Percentiles rank a stretch among this genome's conserved stretches.
Evolutionary conservation across 2,888 invertebrate genomes (phyloP).

Genomic region (Exephanes ischioxanthus): DNA sequence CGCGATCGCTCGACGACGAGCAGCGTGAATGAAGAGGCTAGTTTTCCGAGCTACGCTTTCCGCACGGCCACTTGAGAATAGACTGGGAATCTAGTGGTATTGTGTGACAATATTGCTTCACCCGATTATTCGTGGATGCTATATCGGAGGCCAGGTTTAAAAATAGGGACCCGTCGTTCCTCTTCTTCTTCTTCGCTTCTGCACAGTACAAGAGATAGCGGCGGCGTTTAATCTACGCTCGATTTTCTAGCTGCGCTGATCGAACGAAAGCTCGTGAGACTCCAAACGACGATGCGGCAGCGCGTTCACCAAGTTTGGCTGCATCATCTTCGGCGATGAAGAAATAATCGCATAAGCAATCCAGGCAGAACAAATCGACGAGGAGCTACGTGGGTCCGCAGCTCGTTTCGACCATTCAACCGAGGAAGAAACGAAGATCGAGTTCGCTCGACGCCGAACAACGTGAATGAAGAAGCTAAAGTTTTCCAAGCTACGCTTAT

Average conservation of each 20-base stretch:
- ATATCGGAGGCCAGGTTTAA: slow-evolving; percentile 53
- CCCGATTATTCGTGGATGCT: slow-evolving; percentile 61
- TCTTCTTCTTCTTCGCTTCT: neutral
- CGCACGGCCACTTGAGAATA: slow-evolving; percentile 10
- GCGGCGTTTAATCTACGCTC: slow-evolving; percentile 67
- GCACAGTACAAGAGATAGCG: neutral
- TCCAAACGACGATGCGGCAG: slow-evolving; percentile 74
- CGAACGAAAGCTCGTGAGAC: slow-evolving; percentile 64
- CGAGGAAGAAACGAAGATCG: neutral
- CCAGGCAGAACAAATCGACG: neutral
- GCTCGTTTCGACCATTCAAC: neutral
- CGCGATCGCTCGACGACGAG: neutral
- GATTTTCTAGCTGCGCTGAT: slow-evolving; percentile 86
- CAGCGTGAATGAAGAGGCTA: neutral
- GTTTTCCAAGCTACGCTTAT: slow-evolving; percentile 8
- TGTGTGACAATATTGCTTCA: slow-evolving; percentile 50
- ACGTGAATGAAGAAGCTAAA: neutral
- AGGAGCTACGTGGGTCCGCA: neutral
- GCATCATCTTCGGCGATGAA: slow-evolving; percentile 58
- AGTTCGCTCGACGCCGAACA: neutral
- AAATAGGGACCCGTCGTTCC: slow-evolving; percentile 57
- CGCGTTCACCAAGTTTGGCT: slow-evolving; percentile 70
- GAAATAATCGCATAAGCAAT: neutral
- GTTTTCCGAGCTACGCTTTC: neutral
- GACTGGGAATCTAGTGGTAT: slow-evolving; percentile 55